Conservation (phyloP, 2,888 invertebrate genomes). For the Cynaeus angustus region DNA sequence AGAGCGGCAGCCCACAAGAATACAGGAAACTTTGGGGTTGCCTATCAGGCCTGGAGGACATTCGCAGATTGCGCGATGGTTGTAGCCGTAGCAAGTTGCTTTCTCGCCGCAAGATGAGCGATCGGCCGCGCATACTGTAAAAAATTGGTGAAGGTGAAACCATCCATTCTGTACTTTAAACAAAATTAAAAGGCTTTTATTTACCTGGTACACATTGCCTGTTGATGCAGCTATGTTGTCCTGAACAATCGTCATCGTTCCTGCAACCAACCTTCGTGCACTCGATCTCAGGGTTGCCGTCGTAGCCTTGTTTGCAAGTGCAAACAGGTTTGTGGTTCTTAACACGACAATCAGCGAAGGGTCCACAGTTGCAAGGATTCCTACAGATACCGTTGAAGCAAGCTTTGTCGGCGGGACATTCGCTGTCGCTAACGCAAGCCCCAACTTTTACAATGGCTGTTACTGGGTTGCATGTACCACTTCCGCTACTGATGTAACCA, state of each 20-base stretch:
- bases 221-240: constrained; percentile 88
- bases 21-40: constrained; percentile 85
- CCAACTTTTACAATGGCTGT: constrained; percentile 76
- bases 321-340: constrained; percentile 91
- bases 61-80: constrained; percentile 88
- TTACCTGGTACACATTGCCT: constrained; percentile 81
- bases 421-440: constrained; percentile 83
- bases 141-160: too few species aligned
- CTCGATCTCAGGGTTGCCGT: constrained; percentile 89
- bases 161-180: neutral
- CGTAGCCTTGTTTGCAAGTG: constrained; percentile 86
- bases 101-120: constrained; percentile 83
- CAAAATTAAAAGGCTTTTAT: neutral
- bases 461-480: constrained; percentile 86
- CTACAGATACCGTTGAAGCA: constrained; percentile 87
- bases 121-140: constrained; percentile 82
- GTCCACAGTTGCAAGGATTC: constrained; percentile 90
- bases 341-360: constrained; percentile 88
- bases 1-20: constrained; percentile 85
- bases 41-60: constrained; percentile 88
- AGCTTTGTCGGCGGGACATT: constrained; percentile 85
- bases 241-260: constrained; percentile 85
- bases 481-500: constrained; percentile 89
- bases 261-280: constrained; percentile 85
- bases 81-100: constrained; percentile 86